Percentiles rank a stretch among this genome's conserved stretches.
phyloP scores from a whole-genome alignment of 2,113 vertebrate genomes.

The Chroicocephalus ridibundus region DNA sequence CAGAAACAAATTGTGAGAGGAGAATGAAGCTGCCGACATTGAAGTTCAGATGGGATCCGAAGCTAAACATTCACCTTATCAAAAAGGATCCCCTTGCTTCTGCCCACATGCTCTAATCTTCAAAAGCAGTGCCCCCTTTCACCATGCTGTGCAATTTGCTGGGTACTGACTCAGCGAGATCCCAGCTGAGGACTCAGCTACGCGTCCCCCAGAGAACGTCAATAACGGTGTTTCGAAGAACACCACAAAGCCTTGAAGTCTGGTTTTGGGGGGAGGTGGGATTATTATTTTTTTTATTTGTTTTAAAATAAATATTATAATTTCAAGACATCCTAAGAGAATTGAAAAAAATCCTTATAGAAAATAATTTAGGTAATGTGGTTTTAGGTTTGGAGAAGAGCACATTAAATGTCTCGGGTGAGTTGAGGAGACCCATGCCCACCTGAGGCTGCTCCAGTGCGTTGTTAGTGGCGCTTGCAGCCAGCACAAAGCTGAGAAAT shows the following conservation, averaged over 20 bases:
- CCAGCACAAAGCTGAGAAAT: neutral
- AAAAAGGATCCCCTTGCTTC: neutral
- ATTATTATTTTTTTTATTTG: neutral
- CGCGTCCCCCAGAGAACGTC: neutral
- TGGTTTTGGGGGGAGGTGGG: rapidly evolving
- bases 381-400: neutral
- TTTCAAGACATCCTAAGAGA: neutral
- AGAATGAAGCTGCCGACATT: neutral
- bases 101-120: neutral
- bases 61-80: neutral
- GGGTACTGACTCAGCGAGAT: conserved; percentile 2
- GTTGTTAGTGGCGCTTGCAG: neutral
- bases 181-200: neutral
- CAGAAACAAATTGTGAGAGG: neutral
- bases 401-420: rapidly evolving
- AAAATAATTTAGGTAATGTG: neutral
- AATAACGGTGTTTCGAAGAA: neutral
- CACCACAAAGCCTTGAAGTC: neutral
- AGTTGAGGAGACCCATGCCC: neutral
- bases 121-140: neutral
- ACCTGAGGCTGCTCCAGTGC: neutral
- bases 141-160: neutral
- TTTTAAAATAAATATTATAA: neutral
- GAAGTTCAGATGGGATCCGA: neutral
- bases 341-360: neutral